Evolutionary conservation across 2,797 vertebrate genomes (phyloP), one percentile per base, ranked within the genome.

Genomic region (Macropodus opercularis): DNA sequence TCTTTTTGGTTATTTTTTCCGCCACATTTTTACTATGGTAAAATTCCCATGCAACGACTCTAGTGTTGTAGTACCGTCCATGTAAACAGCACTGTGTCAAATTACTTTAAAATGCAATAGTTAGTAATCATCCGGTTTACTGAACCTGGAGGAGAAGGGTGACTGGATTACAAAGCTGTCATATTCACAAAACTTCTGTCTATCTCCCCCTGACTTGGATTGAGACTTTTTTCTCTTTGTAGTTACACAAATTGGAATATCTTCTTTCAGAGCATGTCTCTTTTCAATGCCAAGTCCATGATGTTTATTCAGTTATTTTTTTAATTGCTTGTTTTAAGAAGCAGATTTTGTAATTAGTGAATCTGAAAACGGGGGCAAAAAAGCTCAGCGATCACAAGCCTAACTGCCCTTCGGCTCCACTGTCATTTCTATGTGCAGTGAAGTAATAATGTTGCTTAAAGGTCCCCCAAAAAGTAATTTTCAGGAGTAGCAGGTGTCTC

Each of bases 301-400:
- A 18, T 65, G 10, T 53, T 40, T 57, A 47, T 26, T 41, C 60
- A n/a, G n/a, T n/a, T n/a, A n/a, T n/a, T n/a, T n/a, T n/a, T n/a
- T n/a, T n/a, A n/a, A n/a, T n/a, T n/a, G n/a, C n/a, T n/a, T n/a
- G n/a, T 46, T 60, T 63, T 50, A 61, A 31, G 15, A 49, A 32
- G 32, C 8, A 1, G 3, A 34, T 75, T 56, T 19, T 77, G 55
- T 65, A 75, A 79, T 84, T 80, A 72, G 42, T 80, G 62, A 61
- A 68, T 73, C 34, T 64, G 41, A 76, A 67, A 72, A 75, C 35
- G 22, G 21, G 5, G 42, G 62, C 44, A 66, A 55, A 47, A 6
- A 56, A 62, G 54, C 36, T 54, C 47, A 24, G 55, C 21, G 57
- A 76, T 75, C 56, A 42, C 34, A 22, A 57, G 43, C 53, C 27